A percentile compares a stretch with the other conserved stretches of the same genome.
Evolutionary conservation across 2,797 vertebrate genomes (phyloP).

Genomic region (Acanthiza pusilla): DNA sequence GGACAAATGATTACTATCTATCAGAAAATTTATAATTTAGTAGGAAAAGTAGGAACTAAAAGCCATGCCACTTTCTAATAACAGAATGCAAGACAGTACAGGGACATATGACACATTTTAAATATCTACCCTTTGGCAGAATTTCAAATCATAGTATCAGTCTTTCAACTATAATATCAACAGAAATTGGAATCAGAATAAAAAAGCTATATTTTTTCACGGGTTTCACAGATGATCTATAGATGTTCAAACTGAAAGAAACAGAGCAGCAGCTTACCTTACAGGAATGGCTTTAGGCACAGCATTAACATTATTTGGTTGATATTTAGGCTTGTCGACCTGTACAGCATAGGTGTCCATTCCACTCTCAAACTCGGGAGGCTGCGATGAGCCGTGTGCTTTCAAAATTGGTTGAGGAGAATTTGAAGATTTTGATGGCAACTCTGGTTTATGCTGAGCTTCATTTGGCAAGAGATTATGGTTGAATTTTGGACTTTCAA

Average conservation of each 20-base stretch:
- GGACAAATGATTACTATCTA: neutral
- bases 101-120: neutral
- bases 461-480: conserved; percentile 96
- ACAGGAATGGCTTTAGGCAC: conserved; percentile 94
- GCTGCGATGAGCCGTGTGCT: conserved; percentile 83
- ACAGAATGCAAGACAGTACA: neutral
- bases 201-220: neutral
- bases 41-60: neutral
- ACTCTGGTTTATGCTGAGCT: conserved; percentile 76
- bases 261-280: conserved; percentile 76
- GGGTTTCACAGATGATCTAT: neutral
- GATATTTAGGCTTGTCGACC: conserved; percentile 92
- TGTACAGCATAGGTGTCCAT: conserved; percentile 90
- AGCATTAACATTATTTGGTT: conserved; percentile 91
- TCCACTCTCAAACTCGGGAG: conserved; percentile 86
- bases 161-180: neutral
- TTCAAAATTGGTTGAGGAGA: conserved; percentile 79
- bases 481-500: conserved; percentile 98
- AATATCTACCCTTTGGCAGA: neutral
- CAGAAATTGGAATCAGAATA: neutral
- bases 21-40: neutral
- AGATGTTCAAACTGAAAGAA: neutral
- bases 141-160: neutral
- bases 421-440: conserved; percentile 75
- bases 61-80: neutral